Evolutionary conservation across 2,113 vertebrate species (phyloP).

Genomic region (Rousettus leschenaultii): DNA sequence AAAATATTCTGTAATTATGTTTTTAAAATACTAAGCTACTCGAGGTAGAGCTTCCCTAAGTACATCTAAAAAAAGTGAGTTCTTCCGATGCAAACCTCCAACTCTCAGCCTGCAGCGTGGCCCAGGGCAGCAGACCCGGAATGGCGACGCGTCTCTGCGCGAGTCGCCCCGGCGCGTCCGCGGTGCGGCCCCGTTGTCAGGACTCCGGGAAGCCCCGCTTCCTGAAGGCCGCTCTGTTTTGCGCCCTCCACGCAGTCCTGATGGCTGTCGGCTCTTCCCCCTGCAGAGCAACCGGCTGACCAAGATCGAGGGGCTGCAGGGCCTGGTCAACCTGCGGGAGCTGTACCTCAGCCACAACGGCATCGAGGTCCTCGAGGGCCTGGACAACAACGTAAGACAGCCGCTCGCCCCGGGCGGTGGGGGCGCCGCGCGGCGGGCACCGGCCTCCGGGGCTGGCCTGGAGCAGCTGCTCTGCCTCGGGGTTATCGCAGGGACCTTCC

Average conservation of each 20-base stretch:
- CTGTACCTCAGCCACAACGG: conserved; percentile 98
- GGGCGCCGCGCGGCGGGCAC: background rate
- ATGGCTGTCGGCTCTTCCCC: background rate
- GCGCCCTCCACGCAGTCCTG: accelerated
- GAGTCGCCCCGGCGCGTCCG: too few relatives aligned
- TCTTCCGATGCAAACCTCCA: background rate
- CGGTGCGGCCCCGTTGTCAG: background rate
- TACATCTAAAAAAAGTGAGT: background rate
- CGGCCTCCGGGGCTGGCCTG: background rate
- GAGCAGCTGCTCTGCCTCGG: background rate
- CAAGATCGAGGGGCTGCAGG: conserved; percentile 96
- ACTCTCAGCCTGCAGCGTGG: accelerated
- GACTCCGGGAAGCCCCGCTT: background rate
- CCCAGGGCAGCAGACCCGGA: too few relatives aligned
- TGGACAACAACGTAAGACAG: conserved; percentile 96
- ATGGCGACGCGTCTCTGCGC: too few relatives aligned
- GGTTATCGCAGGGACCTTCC: background rate
- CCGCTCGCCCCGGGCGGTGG: background rate
- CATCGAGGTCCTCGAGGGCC: conserved; percentile 96
- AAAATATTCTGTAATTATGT: background rate
- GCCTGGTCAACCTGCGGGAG: conserved; percentile 91
- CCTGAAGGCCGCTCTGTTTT: accelerated
- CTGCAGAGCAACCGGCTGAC: conserved; percentile 97
- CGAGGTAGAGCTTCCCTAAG: background rate
- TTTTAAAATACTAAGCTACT: background rate